Percentiles rank a stretch among this genome's conserved stretches.
These are phyloP conservation scores for Poeciliopsis infans DNA, from an alignment of 2,797 vertebrate genomes.

Conservation along the genomic window DNA sequence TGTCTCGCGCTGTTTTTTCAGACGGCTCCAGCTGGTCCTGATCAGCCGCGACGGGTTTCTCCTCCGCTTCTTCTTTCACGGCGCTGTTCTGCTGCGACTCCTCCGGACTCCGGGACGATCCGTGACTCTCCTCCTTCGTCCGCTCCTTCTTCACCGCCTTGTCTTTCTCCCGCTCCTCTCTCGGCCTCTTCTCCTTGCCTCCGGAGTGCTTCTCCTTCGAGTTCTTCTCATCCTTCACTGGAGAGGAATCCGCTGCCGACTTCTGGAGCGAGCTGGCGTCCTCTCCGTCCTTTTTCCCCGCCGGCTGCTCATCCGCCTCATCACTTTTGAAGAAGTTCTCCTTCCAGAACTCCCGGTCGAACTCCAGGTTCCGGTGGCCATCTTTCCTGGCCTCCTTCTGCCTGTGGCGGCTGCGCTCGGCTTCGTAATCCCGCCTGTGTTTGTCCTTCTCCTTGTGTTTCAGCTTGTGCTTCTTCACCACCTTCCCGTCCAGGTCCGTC, in stretches of 20 bases:
- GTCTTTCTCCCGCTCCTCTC: constrained; percentile 91
- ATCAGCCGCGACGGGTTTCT: constrained; percentile 81
- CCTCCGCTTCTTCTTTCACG: constrained; percentile 86
- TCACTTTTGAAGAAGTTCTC: constrained; percentile 99
- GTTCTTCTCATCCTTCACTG: constrained; percentile 88
- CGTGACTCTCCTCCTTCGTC: constrained; percentile 67
- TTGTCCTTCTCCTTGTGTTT: constrained; percentile 99
- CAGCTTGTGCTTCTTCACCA: constrained; percentile 95
- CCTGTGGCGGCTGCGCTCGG: constrained; percentile 90
- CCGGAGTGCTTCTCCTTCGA: constrained; percentile 86
- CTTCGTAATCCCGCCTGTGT: constrained; percentile 89
- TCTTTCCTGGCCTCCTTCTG: constrained; percentile 90
- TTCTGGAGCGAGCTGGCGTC: constrained; percentile 83
- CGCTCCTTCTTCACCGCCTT: constrained; percentile 87
- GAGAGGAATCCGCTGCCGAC: constrained; percentile 78
- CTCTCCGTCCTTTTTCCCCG: constrained; percentile 83
- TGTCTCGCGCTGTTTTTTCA: constrained; percentile 89
- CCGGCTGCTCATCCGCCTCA: constrained; percentile 87
- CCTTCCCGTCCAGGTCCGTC: constrained; percentile 92
- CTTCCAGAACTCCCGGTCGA: constrained; percentile 99
- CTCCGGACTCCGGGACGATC: constrained; percentile 75
- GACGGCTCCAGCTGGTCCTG: constrained; percentile 85
- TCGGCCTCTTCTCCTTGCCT: constrained; percentile 85
- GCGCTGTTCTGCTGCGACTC: constrained; percentile 70
- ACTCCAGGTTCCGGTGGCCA: constrained; percentile 91